Percentiles rank a stretch among this genome's conserved stretches.
Conservation (phyloP, 2,888 invertebrate species). For the Conchocele bisecta region DNA sequence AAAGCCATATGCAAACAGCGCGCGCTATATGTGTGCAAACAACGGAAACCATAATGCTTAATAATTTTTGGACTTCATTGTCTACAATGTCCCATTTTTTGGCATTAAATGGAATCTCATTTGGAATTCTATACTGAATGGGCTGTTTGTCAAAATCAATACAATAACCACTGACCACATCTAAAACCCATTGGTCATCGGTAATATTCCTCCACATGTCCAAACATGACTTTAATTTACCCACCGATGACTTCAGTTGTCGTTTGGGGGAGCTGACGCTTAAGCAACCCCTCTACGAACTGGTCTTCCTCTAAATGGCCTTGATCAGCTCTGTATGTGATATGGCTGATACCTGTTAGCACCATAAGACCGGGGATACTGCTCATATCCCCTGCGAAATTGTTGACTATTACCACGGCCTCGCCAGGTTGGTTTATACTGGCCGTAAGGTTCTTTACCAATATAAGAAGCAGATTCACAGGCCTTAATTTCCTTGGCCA, state of each 20-base stretch:
- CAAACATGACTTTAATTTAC: slow-evolving; percentile 3
- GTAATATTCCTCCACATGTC: slow-evolving; percentile 16
- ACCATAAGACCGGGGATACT: background rate
- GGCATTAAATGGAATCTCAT: slow-evolving; percentile 26
- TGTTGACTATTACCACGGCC: background rate
- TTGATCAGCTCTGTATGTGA: background rate
- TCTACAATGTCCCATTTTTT: slow-evolving; percentile 18
- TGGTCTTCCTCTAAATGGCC: background rate
- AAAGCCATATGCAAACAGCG: too few relatives aligned
- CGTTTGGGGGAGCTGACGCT: slow-evolving; percentile 5
- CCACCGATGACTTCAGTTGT: too few relatives aligned
- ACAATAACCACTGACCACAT: slow-evolving; percentile 22
- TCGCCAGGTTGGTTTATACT: background rate
- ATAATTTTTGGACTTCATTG: slow-evolving; percentile 10
- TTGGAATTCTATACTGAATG: slow-evolving; percentile 15
- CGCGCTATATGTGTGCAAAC: too few relatives aligned
- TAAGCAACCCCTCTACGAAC: too few relatives aligned
- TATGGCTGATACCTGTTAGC: too few relatives aligned
- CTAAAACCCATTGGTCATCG: slow-evolving; percentile 12
- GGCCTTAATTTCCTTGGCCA: background rate
- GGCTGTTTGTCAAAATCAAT: slow-evolving; percentile 22
- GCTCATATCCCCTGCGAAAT: background rate
- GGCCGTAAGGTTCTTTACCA: background rate
- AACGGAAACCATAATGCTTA: too few relatives aligned
- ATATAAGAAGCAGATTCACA: background rate